Conservation (phyloP, 1,140 invertebrate genomes). For the Lerema accius region DNA sequence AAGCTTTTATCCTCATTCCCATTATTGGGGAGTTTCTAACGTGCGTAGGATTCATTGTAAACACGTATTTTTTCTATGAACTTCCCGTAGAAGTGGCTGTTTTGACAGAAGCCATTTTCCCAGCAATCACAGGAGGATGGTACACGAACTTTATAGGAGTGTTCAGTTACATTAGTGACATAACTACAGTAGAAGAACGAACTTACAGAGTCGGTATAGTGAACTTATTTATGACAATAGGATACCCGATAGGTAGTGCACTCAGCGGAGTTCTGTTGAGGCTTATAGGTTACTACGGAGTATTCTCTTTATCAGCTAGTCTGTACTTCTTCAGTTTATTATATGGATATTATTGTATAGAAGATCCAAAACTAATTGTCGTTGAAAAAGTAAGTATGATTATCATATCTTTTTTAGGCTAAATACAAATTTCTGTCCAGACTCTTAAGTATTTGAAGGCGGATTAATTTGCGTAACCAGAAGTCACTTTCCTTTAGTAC, state of each 20-base stretch:
- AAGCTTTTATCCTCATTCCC: slow-evolving; percentile 92
- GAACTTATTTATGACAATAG: slow-evolving; percentile 91
- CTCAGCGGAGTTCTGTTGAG: slow-evolving; percentile 87
- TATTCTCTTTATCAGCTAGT: slow-evolving; percentile 88
- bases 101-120: slow-evolving; percentile 89
- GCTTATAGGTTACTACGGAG: slow-evolving; percentile 90
- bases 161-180: slow-evolving; percentile 95
- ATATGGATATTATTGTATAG: slow-evolving; percentile 86
- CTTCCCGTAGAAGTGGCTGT: slow-evolving; percentile 90
- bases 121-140: slow-evolving; percentile 91
- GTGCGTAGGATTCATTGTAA: slow-evolving; percentile 89
- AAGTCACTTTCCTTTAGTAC: too few species aligned
- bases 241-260: slow-evolving; percentile 90
- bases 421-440: too few species aligned
- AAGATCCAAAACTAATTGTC: slow-evolving; percentile 81
- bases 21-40: slow-evolving; percentile 91
- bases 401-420: too few species aligned
- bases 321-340: slow-evolving; percentile 88
- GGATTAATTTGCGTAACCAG: too few species aligned
- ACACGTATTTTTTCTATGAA: slow-evolving; percentile 89
- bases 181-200: slow-evolving; percentile 90
- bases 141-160: slow-evolving; percentile 94
- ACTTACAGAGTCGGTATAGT: slow-evolving; percentile 93
- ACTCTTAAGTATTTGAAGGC: too few species aligned
- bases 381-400: slow-evolving; percentile 34